Base-by-base conservation (phyloP, 2,888 invertebrate species). In the Proisotoma minuta region DNA sequence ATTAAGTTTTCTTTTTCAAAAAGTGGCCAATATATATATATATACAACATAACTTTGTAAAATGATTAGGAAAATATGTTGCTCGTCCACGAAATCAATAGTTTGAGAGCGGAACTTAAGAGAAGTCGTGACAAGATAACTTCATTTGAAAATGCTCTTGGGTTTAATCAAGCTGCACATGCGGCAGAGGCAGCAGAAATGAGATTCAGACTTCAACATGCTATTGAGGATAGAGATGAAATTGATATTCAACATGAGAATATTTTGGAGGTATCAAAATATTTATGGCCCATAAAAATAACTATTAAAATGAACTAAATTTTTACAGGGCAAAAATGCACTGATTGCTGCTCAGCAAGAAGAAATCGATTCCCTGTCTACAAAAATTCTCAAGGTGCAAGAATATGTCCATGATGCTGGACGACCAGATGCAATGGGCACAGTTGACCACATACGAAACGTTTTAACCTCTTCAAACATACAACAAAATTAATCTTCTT, bases 71-170 rank as follows among this genome's bases (percentile, higher is more conserved):
- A 94, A 75, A 93, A 93, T 77, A 84, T 88, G 34, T 79, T 83
- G 0, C 80, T 94, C 2, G 80, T 92, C 29, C 81, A 84, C 1
- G 92, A 93, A 77, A 84, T 91, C 23, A 91, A 91, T 75, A 83
- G 82, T 60, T 77, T 92, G 47, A 83, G 90, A 29, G 82, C 82
- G 26, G 86, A 87, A 76, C 77, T 89, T 63, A 87, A 86, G 76
- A 78, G 82, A 0, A 83, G 86, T 15, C 81, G 85, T 10, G 81
- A 82, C n/a, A 81, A 84, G 34, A 85, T 87, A 70, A 81, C 82
- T 65, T 85, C 87, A 76, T 84, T 90, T 81, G 87, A 88, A 76
- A 84, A 85, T 1, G 78, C 87, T n/a, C 77, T 88, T 24, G 87
- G 87, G 0, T 75, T 85, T 43, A 82, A 83, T 0, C 68, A 63